Evolutionary conservation across 2,888 invertebrate genomes (phyloP).

Genomic region (Apotomis capreana): DNA sequence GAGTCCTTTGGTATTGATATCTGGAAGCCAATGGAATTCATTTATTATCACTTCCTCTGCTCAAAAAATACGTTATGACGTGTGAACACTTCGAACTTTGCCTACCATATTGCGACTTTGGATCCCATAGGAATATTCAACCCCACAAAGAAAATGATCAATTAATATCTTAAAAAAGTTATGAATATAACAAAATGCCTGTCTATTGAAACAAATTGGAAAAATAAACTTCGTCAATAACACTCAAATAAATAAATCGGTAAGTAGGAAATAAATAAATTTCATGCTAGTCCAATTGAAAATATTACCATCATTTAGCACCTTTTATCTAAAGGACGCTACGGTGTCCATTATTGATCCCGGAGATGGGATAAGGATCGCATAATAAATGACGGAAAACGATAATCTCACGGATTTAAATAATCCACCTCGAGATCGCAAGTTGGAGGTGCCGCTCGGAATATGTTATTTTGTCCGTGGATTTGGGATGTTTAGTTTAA

Average conservation of each 20-base stretch:
- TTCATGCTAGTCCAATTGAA: slow-evolving; percentile 18
- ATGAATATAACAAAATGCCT: no score
- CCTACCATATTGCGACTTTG: no score
- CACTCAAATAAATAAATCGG: neutral
- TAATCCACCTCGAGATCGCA: slow-evolving; percentile 37
- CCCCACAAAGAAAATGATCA: no score
- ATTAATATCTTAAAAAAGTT: no score
- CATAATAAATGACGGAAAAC: slow-evolving; percentile 38
- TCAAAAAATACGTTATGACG: no score
- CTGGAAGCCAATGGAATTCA: no score
- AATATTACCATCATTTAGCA: slow-evolving; percentile 34
- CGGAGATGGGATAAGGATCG: slow-evolving; percentile 39
- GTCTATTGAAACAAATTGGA: neutral
- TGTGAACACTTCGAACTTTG: no score
- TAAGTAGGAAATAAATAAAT: slow-evolving; percentile 1
- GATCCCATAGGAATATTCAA: no score
- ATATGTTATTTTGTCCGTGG: slow-evolving; percentile 37
- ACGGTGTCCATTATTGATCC: slow-evolving; percentile 37
- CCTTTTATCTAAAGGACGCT: slow-evolving; percentile 31
- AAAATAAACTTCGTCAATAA: neutral
- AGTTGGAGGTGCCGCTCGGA: slow-evolving; percentile 31
- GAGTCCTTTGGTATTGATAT: no score
- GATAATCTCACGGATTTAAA: slow-evolving; percentile 39
- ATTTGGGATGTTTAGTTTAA: slow-evolving; percentile 21
- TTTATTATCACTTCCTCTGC: no score